phyloP scores from a whole-genome alignment of 2,888 invertebrate species.

The Orthonychiurus folsomi region DNA sequence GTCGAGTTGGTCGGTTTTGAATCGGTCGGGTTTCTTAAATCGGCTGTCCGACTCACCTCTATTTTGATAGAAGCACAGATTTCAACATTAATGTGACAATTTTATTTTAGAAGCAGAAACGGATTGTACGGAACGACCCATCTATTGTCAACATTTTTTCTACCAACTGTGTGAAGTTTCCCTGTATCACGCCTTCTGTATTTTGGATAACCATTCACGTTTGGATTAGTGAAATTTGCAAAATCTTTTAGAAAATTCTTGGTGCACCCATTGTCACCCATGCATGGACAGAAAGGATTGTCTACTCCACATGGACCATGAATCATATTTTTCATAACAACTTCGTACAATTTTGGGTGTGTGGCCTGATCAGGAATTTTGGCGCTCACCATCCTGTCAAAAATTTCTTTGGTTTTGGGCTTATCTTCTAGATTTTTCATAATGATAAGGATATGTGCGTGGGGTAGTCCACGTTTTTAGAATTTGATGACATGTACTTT shows the following conservation, averaged over 20 bases:
- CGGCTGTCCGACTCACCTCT: too few relatives aligned
- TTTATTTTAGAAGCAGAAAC: conserved; percentile 25
- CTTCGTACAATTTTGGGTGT: conserved; percentile 23
- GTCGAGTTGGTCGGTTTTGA: too few relatives aligned
- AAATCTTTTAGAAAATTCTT: conserved; percentile 43
- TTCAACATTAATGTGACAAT: conserved; percentile 40
- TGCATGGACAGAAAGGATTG: conserved; percentile 31
- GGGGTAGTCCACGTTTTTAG: conserved; percentile 38
- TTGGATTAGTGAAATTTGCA: conserved; percentile 37
- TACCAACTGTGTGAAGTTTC: neutral
- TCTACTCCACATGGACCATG: conserved; percentile 23
- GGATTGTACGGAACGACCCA: conserved; percentile 42
- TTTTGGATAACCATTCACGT: conserved; percentile 42
- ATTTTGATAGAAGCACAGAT: conserved; percentile 39
- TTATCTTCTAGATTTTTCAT: conserved; percentile 27
- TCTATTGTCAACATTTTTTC: conserved; percentile 40
- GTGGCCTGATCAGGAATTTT: conserved; percentile 33
- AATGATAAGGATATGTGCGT: conserved; percentile 31
- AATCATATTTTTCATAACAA: conserved; percentile 35
- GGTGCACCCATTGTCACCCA: conserved; percentile 18
- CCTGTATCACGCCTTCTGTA: conserved; percentile 40
- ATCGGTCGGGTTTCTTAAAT: too few relatives aligned
- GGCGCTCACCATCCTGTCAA: conserved; percentile 32
- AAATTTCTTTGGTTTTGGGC: conserved; percentile 12
- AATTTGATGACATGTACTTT: conserved; percentile 35